phyloP scores from a whole-genome alignment of 2,113 vertebrate species.

The Atlantisia rogersi region DNA sequence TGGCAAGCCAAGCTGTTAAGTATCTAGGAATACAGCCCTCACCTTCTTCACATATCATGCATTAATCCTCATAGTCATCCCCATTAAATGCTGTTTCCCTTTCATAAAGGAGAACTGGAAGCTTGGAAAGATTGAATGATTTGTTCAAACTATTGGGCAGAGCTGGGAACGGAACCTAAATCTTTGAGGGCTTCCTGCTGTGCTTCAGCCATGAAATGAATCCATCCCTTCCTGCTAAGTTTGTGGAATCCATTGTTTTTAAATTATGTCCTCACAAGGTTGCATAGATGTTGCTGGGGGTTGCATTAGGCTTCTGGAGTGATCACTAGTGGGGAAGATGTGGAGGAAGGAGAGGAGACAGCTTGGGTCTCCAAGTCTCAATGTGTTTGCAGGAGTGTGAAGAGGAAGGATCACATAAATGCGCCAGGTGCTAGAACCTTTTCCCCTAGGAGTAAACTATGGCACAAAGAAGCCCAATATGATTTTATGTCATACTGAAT shows the following conservation, averaged over 20 bases:
- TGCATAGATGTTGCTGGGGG: neutral
- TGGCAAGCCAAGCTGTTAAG: neutral
- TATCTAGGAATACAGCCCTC: neutral
- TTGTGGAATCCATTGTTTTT: conserved; percentile 19
- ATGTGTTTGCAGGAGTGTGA: neutral
- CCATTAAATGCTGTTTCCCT: neutral
- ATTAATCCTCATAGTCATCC: neutral
- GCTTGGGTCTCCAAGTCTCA: neutral
- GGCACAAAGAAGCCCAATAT: neutral
- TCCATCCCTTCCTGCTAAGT: neutral
- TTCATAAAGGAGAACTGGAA: neutral
- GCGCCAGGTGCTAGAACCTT: neutral
- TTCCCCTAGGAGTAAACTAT: neutral
- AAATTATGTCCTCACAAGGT: neutral
- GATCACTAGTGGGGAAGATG: neutral
- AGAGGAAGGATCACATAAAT: neutral
- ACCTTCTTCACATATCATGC: neutral
- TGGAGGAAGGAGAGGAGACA: neutral
- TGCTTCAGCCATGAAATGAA: neutral
- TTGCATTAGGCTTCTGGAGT: neutral
- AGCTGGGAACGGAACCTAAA: conserved; percentile 11
- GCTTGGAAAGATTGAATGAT: neutral
- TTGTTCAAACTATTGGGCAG: neutral
- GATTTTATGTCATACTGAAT: neutral
- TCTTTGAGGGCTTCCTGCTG: neutral